Evolutionary conservation across 2,797 vertebrate genomes (phyloP), one percentile per base, ranked within the genome.

Genomic region (Poeciliopsis paucimaculata): DNA sequence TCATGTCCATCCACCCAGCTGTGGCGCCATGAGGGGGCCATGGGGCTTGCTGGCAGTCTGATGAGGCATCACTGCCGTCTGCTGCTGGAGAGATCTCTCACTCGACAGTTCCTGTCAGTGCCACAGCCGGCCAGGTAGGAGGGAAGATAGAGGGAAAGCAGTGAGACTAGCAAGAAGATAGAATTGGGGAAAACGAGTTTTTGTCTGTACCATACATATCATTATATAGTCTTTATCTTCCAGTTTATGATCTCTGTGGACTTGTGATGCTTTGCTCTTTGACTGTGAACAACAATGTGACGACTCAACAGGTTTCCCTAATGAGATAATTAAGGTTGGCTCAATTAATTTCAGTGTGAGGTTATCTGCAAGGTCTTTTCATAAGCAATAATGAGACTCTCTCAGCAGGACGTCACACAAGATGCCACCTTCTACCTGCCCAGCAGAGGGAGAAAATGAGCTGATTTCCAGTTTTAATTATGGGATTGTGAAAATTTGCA

Each of bases 1-100:
- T 94, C 94, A 95, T 95, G 94, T 92, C 91, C 91, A 89, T 94
- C 84, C 84, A 90, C 84, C 94, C 94, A 94, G 94, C 94, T 95
- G 95, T 94, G 95, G 93, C 91, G 87, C 91, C 91, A 89, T 93
- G 90, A 88, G 91, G 91, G 66, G 93, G 92, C 92, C 91, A 93
- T 91, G 84, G 91, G 91, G 93, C 90, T 90, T 85, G 94, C 93
- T 94, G 91, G 82, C 92, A 94, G 92, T 92, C 92, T 95, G 95
- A 96, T 95, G 94, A 96, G 94, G 94, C 92, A 78, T 95, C 94
- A 91, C 93, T 76, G 80, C 84, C 80, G 91, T 92, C 92, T 91
- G 89, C 88, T 90, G 89, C 86, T 57, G 85, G 87, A 92, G 89
- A 90, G 89, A 93, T 91, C 87, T 90, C 90, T 94, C 92, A 90